Evolutionary conservation across 2,113 vertebrate species (phyloP), one percentile per base, ranked within the genome.

Genomic region (Lepidiolamprologus cunningtoni): DNA sequence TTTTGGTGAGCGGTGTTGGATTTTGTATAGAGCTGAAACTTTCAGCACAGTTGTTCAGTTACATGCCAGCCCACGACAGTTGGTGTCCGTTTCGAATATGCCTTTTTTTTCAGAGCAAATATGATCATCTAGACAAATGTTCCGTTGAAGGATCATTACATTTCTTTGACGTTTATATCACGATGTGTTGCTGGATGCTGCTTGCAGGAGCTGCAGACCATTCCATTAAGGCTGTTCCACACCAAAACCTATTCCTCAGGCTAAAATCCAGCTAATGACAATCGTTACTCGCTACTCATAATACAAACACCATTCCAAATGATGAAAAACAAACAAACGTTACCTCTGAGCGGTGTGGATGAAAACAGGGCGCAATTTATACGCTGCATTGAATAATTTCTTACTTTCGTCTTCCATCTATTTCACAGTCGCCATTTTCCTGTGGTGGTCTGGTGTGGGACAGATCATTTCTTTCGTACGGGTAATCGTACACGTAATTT

Each of bases 351-450:
- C 63, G 91, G 86, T 80, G 95, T 89, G 66, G 93, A 92, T 91
- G 94, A 76, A 85, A 90, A 91, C 90, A 91, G 94, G 86, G 45
- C 78, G 85, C 89, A 86, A 93, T 91, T 92, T 93, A 89, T 83
- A 87, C 88, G 91, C 92, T 92, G 95, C 96, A 96, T 96, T 96
- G 95, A 95, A 96, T 96, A 95, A 96, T 95, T 96, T 95, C 93
- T 96, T 96, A 95, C 93, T 97, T 96, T 96, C 96, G 96, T 96
- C 96, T 96, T 96, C 95, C 96, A 97, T 97, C 95, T 96, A 97
- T 96, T 96, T 95, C 96, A 95, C 96, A 95, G 96, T 97, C 96
- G 96, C 96, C 96, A 97, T 97, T 97, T 97, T 97, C 96, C 96
- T 63, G 94, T 95, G 96, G 95, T 96, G 95, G 93, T 96, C 96